Base-by-base conservation (phyloP, 2,888 invertebrate genomes). In the Artemia sinica region DNA sequence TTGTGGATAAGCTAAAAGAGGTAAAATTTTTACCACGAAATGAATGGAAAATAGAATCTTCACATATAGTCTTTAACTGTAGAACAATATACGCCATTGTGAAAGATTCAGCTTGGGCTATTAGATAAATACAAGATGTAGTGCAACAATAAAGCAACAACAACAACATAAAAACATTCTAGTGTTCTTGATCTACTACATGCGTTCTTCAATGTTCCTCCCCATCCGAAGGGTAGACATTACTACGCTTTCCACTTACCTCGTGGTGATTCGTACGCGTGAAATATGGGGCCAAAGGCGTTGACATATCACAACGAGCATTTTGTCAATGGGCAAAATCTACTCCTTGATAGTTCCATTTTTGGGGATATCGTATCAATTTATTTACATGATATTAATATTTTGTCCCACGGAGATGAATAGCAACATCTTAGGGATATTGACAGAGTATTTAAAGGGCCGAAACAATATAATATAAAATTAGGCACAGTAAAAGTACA, bases 311-410 rank as follows among this genome's bases (percentile, higher is more conserved):
- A 8, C 58, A 8, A 18, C 58, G 58, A 14, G 58, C 10, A 14
- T 58, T 10, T 10, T 58, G 58, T 18, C 58, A 58, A 10, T 58
- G 10, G 58, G 2, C 8, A n/a, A 14, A 14, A n/a, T n/a, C 8
- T 10, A 18, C 10, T 58, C n/a, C 18, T 58, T 1, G 58, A 58
- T 1, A 58, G 58, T 18, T n/a, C 58, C 18, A 1, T 9, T 18
- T 58, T 58, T 10, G 58, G 58, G 58, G 58, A 58, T 8, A 58
- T 10, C 58, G 8, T 58, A n/a, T 58, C 58, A n/a, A 58, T 58
- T 1, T 28, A 2, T 28, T 28, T 4, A 28, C 28, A 28, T 1
- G 58, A 28, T 28, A 28, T 28, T 28, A 2, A 28, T 28, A 28
- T 28, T 28, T 28, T 4, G 28, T 28, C 28, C 1, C 28, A 28